phyloP scores from a whole-genome alignment of 1,140 invertebrate species.

The Procambarus clarkii region DNA sequence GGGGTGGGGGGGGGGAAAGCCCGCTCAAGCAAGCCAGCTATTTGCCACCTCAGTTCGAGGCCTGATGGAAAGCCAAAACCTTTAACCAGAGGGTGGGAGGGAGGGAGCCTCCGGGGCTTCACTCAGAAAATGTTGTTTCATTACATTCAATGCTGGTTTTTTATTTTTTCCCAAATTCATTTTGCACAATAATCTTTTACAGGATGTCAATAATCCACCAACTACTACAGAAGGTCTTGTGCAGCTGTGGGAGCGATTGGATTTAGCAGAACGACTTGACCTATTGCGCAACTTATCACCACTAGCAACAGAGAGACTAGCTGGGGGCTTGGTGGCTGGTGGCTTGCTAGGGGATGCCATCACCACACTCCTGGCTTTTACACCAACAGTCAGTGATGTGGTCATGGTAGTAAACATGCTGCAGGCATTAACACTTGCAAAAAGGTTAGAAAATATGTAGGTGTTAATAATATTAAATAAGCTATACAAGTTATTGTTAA shows the following conservation, averaged over 20 bases:
- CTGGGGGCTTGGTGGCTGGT: conserved; percentile 67
- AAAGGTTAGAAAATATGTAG: conserved; percentile 49
- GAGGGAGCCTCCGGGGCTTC: no score
- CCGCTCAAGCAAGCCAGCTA: no score
- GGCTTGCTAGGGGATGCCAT: conserved; percentile 69
- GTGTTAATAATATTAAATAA: not conserved
- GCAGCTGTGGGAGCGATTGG: conserved; percentile 67
- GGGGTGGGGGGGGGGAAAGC: no score
- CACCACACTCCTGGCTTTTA: conserved; percentile 70
- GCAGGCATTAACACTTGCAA: conserved; percentile 68
- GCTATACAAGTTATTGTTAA: not conserved
- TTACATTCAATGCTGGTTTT: no score
- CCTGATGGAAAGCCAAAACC: no score
- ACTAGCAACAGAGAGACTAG: conserved; percentile 58
- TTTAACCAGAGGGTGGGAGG: no score
- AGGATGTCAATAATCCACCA: conserved; percentile 69
- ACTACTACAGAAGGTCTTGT: conserved; percentile 68
- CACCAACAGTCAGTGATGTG: conserved; percentile 67
- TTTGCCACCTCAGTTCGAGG: no score
- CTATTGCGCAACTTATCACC: conserved; percentile 56
- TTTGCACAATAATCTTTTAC: not conserved
- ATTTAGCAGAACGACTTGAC: conserved; percentile 69
- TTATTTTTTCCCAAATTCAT: not conserved
- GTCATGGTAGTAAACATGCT: conserved; percentile 71
- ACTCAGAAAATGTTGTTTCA: no score